Evolutionary conservation across 2,113 vertebrate species (phyloP).

Genomic region (Zapornia atra): DNA sequence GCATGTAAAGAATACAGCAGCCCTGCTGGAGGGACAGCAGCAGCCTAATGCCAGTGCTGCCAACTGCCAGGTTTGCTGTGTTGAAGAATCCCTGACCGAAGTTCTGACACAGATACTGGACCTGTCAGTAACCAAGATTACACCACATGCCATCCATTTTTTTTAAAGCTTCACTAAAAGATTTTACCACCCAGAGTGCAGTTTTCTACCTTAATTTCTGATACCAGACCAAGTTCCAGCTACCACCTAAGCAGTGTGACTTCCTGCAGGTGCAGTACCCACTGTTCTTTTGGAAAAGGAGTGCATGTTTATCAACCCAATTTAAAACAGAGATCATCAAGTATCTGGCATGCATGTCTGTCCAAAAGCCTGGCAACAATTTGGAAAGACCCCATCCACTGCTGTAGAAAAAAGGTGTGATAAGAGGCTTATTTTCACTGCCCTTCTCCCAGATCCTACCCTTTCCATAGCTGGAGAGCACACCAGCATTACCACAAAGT

Average conservation of each 20-base stretch:
- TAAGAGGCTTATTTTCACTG: background rate
- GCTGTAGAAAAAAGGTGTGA: background rate
- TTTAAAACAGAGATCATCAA: background rate
- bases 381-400: background rate
- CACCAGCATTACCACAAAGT: background rate
- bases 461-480: background rate
- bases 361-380: background rate
- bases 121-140: background rate
- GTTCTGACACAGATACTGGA: rapidly evolving
- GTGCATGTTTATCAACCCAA: background rate
- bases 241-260: background rate
- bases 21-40: background rate
- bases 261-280: rapidly evolving
- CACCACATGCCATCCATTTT: background rate
- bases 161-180: background rate
- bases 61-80: rapidly evolving
- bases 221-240: background rate
- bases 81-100: background rate
- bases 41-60: background rate
- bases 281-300: background rate
- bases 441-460: background rate
- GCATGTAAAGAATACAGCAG: rapidly evolving
- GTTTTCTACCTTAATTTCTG: background rate
- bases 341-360: rapidly evolving
- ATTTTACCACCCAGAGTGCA: background rate